Evolutionary conservation across 2,888 invertebrate species (phyloP).

Genomic region (Trimorus sp.): DNA sequence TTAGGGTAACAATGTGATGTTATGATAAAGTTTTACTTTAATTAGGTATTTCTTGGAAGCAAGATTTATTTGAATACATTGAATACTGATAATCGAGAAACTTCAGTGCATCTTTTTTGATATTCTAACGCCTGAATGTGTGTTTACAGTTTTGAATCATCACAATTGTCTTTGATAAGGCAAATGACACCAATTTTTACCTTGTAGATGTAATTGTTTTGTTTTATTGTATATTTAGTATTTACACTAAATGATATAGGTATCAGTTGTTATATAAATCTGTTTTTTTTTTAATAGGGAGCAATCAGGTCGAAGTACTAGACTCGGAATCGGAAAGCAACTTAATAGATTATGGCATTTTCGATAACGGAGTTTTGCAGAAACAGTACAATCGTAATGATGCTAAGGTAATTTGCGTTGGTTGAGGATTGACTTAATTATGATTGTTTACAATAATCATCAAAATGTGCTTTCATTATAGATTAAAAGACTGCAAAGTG

Average conservation of each 20-base stretch:
- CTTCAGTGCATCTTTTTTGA: no score
- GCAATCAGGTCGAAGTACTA: slow-evolving; percentile 87
- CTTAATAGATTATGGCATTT: slow-evolving; percentile 89
- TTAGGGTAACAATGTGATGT: no score
- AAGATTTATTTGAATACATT: no score
- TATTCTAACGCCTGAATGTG: no score
- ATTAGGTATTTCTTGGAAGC: no score
- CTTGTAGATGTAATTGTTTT: slow-evolving; percentile 82
- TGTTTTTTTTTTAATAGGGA: slow-evolving; percentile 81
- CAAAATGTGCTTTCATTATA: slow-evolving; percentile 44
- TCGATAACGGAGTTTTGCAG: slow-evolving; percentile 87
- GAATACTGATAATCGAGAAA: no score
- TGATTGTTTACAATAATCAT: no score
- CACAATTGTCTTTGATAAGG: no score
- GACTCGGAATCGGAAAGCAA: slow-evolving; percentile 89
- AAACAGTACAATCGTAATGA: slow-evolving; percentile 79
- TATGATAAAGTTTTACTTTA: no score
- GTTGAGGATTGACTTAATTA: no score
- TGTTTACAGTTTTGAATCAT: no score
- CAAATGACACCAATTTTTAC: no score
- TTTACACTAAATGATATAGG: background rate
- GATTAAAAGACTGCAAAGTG: slow-evolving; percentile 82
- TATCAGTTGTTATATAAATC: background rate
- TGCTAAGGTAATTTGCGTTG: slow-evolving; percentile 74
- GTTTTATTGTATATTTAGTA: slow-evolving; percentile 4